Evolutionary conservation across 2,113 vertebrate genomes (phyloP).

Genomic region (Otolemur garnettii): DNA sequence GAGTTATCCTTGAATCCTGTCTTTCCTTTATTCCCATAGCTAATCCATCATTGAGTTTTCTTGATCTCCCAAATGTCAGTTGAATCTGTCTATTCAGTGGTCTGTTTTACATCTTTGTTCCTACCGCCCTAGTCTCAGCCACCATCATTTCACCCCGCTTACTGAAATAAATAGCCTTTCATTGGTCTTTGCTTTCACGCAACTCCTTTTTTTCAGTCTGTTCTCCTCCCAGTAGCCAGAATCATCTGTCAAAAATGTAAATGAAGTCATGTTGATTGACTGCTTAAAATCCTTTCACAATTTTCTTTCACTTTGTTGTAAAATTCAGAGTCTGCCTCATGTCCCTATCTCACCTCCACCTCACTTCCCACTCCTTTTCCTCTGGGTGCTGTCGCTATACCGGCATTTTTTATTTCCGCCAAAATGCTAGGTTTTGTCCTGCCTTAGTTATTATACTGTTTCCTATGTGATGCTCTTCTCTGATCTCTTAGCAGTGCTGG

Average conservation of each 20-base stretch:
- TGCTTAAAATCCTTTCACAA: not conserved
- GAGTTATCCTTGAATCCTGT: not conserved
- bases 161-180: constrained; percentile 16
- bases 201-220: not conserved
- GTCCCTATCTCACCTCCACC: not conserved
- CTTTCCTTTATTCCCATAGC: not conserved
- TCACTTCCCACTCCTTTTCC: not conserved
- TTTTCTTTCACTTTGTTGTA: constrained; percentile 12
- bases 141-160: not conserved
- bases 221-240: constrained; percentile 1
- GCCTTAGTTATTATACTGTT: not conserved
- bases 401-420: not conserved
- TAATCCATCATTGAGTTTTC: not conserved
- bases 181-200: not conserved
- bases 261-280: not conserved
- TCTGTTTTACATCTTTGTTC: not conserved
- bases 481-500: not conserved
- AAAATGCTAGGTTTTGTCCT: not conserved
- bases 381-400: not conserved
- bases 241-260: constrained; percentile 29
- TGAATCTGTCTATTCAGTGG: not conserved
- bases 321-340: not conserved
- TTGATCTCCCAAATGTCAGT: constrained; percentile 27
- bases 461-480: not conserved
- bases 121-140: not conserved